A percentile compares a stretch with the other conserved stretches of the same genome.
Conservation (phyloP, 2,797 vertebrate genomes). For the Manis crassicaudata region DNA sequence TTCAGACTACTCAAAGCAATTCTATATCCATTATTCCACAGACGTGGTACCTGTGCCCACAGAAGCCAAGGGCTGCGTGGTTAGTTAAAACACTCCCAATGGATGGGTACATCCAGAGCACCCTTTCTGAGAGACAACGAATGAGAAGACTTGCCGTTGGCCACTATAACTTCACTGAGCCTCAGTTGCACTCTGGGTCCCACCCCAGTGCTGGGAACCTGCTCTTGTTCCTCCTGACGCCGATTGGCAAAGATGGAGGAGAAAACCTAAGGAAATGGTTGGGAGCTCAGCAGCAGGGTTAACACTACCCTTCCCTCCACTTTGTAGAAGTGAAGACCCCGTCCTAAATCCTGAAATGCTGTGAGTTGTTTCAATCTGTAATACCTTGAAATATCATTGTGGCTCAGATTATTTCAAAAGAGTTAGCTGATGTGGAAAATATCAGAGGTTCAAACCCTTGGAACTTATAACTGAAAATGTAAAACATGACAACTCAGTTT, state of each 20-base stretch:
- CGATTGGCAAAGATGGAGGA: rapidly evolving
- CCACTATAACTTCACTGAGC: neutral
- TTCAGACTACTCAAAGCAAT: neutral
- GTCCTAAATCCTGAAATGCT: neutral
- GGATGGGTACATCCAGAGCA: neutral
- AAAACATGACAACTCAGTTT: neutral
- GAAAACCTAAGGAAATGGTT: rapidly evolving
- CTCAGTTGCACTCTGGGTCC: rapidly evolving
- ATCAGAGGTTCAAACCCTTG: neutral
- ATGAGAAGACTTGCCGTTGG: neutral
- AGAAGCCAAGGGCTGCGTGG: neutral
- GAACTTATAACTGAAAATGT: neutral
- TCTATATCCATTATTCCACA: neutral
- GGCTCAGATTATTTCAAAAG: neutral
- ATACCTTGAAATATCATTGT: no score
- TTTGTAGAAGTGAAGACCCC: neutral
- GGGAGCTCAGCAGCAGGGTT: neutral
- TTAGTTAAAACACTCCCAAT: neutral
- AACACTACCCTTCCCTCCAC: neutral
- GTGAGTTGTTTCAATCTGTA: neutral
- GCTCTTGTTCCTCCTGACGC: neutral
- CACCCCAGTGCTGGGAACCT: no score
- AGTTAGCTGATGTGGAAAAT: neutral
- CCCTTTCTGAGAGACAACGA: neutral
- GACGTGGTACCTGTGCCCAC: neutral